Evolutionary conservation across 2,888 invertebrate genomes (phyloP).

Genomic region (Lomographa bimaculata): DNA sequence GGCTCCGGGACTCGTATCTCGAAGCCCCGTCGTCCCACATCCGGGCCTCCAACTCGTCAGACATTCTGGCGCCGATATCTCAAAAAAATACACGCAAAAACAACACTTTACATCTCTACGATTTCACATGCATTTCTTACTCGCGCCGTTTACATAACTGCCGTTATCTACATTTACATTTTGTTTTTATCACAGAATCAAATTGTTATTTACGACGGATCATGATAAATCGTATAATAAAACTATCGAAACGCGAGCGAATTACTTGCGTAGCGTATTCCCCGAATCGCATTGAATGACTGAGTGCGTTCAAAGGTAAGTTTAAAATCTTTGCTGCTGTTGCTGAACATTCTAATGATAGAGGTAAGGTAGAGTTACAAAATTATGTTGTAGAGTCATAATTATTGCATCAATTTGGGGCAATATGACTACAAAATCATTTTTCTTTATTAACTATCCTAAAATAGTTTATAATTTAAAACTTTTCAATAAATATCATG

Average conservation of each 20-base stretch:
- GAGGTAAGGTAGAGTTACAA: too few species aligned
- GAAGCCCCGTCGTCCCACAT: conserved; percentile 78
- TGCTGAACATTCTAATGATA: too few species aligned
- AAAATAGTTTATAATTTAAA: too few species aligned
- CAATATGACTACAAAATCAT: too few species aligned
- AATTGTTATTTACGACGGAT: conserved; percentile 33
- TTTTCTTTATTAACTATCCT: too few species aligned
- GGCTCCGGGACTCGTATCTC: conserved; percentile 63
- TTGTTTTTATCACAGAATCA: conserved; percentile 37
- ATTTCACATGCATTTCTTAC: conserved; percentile 6
- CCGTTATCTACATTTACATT: conserved; percentile 2
- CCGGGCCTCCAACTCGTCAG: conserved; percentile 77
- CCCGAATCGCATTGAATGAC: conserved; percentile 1
- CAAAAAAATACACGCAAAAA: conserved; percentile 19
- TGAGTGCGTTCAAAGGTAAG: too few species aligned
- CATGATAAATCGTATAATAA: conserved; percentile 39
- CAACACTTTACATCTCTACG: conserved; percentile 33
- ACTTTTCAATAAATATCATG: too few species aligned
- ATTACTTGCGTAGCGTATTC: conserved; percentile 28
- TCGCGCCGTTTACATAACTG: conserved; percentile 2
- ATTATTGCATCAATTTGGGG: too few species aligned
- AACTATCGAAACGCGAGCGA: conserved; percentile 23
- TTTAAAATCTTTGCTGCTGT: too few species aligned
- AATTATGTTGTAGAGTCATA: too few species aligned
- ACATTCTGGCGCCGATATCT: conserved; percentile 73